A percentile compares a stretch with the other conserved stretches of the same genome.
Conservation (phyloP, 2,888 invertebrate genomes). For the Dusona sp. region DNA sequence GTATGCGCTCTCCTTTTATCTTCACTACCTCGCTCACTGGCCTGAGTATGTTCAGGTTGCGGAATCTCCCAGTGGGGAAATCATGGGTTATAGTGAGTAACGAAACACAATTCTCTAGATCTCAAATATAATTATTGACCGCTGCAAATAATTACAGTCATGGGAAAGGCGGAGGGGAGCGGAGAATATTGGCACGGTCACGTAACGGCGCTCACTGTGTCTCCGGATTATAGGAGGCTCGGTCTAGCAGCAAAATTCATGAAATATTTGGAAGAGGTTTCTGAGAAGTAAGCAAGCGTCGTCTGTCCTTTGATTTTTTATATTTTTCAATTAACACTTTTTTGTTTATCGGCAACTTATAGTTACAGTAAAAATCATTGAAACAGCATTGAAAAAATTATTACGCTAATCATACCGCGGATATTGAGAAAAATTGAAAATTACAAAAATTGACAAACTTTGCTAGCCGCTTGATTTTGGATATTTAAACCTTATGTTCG, state of each 20-base stretch:
- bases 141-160: slow-evolving; percentile 88
- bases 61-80: slow-evolving; percentile 97
- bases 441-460: not conserved
- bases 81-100: slow-evolving; percentile 98
- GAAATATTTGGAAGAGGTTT: slow-evolving; percentile 97
- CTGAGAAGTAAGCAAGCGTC: slow-evolving; percentile 91
- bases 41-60: slow-evolving; percentile 99
- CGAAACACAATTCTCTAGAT: slow-evolving; percentile 12
- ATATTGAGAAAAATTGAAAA: not conserved
- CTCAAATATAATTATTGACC: slow-evolving; percentile 21
- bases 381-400: not conserved
- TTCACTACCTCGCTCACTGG: slow-evolving; percentile 99
- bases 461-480: not conserved
- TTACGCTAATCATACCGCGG: too few relatives aligned
- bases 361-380: not conserved
- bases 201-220: slow-evolving; percentile 98
- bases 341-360: not conserved
- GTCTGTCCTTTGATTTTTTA: not conserved
- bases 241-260: slow-evolving; percentile 97
- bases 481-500: slow-evolving; percentile 78
- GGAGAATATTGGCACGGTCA: slow-evolving; percentile 99
- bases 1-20: slow-evolving; percentile 97
- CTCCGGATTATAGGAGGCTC: slow-evolving; percentile 96
- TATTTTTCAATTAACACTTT: not conserved
- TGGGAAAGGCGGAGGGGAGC: slow-evolving; percentile 99